A percentile compares a stretch with the other conserved stretches of the same genome.
Evolutionary conservation across 30 jellyfish, hydroid and myxozoan genomes (phyloP).

Genomic region (Catostylus mosaicus): DNA sequence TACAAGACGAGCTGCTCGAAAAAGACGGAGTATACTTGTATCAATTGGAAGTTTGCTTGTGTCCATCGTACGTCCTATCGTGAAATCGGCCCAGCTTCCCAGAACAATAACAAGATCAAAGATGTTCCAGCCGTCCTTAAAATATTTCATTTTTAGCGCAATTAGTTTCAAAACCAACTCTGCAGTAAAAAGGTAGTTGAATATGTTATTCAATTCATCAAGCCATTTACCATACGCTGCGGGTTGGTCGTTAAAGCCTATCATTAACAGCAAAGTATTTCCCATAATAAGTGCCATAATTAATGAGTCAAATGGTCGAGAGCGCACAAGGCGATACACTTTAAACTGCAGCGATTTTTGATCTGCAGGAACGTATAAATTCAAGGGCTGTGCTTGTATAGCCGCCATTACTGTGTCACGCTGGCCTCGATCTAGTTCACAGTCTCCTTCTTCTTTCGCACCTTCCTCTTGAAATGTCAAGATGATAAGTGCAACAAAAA

Average conservation of each 20-base stretch:
- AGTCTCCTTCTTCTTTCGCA: constrained; percentile 75
- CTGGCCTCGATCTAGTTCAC: constrained; percentile 82
- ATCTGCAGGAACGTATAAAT: constrained; percentile 84
- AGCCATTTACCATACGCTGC: constrained; percentile 62
- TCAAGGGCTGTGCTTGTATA: constrained; percentile 79
- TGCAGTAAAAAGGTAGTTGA: constrained; percentile 72
- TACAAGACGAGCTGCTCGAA: constrained; percentile 86
- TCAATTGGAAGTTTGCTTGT: constrained; percentile 50
- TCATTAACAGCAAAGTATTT: constrained; percentile 65
- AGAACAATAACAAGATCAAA: constrained; percentile 78
- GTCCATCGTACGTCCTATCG: constrained; percentile 52
- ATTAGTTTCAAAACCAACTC: constrained; percentile 72
- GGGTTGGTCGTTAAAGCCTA: constrained; percentile 74
- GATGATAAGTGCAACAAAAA: constrained; percentile 82
- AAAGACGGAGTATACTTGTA: constrained; percentile 71
- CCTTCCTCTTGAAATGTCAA: constrained; percentile 85
- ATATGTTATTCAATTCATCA: constrained; percentile 45
- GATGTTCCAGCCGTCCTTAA: constrained; percentile 85
- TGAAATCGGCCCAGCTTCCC: constrained; percentile 86
- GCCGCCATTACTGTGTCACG: constrained; percentile 79
- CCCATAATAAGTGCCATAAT: constrained; percentile 73
- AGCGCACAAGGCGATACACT: constrained; percentile 79
- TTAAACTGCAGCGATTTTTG: constrained; percentile 70
- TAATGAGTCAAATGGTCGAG: constrained; percentile 70
- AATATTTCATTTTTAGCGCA: constrained; percentile 77